Conservation (phyloP, 1,140 invertebrate species). For the Nymphalis io region DNA sequence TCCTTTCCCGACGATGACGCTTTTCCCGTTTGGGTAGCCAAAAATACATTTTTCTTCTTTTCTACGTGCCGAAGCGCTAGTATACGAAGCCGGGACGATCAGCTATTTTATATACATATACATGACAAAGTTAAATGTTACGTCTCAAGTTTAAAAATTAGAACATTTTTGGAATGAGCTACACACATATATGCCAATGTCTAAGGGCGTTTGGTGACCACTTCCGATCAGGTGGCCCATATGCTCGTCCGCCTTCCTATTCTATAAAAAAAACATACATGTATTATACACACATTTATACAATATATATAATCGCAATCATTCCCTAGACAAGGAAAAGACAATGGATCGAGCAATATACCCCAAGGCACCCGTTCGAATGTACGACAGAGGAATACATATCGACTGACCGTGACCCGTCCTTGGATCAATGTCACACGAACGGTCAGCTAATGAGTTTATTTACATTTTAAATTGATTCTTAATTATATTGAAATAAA, state of each 20-base stretch:
- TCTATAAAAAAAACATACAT: no score
- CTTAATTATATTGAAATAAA: constrained; percentile 8
- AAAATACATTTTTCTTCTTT: no score
- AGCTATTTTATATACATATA: no score
- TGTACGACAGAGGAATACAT: constrained; percentile 13
- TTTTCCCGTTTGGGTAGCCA: no score
- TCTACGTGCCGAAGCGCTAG: no score
- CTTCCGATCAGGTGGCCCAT: background rate
- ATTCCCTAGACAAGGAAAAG: constrained; percentile 20
- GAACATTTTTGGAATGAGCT: no score
- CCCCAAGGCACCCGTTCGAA: constrained; percentile 15
- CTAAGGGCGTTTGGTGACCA: no score
- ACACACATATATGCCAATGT: no score
- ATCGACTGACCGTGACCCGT: constrained; percentile 1
- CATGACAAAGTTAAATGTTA: no score
- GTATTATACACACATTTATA: background rate
- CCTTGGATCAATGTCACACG: background rate
- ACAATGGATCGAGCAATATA: constrained; percentile 7
- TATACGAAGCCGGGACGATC: no score
- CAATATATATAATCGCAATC: background rate
- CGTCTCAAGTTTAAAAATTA: no score
- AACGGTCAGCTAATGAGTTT: constrained; percentile 11
- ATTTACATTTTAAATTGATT: constrained; percentile 13
- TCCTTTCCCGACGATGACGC: no score
- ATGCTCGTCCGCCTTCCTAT: background rate